phyloP scores from a whole-genome alignment of 2,797 vertebrate genomes.

The Pteropus rufus region DNA sequence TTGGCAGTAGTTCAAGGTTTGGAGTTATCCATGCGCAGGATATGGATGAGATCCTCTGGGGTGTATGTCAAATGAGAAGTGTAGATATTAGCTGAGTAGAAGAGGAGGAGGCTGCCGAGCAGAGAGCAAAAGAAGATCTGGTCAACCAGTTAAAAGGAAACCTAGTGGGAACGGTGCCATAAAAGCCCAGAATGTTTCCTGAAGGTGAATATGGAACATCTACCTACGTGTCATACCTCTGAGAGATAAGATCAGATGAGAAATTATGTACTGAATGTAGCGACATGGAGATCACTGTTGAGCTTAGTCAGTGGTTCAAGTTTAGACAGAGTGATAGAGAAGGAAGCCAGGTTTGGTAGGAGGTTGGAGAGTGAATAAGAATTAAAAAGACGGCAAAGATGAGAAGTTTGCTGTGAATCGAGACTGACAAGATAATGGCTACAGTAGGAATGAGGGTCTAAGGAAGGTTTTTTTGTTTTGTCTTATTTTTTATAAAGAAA shows the following conservation, averaged over 20 bases:
- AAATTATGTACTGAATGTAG: not conserved
- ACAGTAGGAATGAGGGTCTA: not conserved
- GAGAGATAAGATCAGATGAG: not conserved
- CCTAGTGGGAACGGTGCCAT: not conserved
- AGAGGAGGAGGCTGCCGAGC: not conserved
- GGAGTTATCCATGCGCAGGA: not conserved
- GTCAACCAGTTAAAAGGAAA: not conserved
- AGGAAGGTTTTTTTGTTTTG: not conserved
- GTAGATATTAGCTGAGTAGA: not conserved
- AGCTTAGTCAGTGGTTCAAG: not conserved
- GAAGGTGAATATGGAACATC: not conserved
- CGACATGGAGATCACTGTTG: not conserved
- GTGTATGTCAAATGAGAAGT: not conserved
- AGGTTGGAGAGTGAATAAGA: not conserved
- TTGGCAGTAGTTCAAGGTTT: constrained; percentile 11
- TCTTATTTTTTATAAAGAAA: not conserved
- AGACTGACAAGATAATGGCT: not conserved
- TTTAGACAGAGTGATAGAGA: not conserved
- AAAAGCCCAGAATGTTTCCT: not conserved
- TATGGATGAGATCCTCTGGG: constrained; percentile 16
- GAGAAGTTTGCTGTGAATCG: not conserved
- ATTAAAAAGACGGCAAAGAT: not conserved
- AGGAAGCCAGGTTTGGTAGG: not conserved
- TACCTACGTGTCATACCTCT: not conserved
- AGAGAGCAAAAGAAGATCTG: not conserved